Evolutionary conservation across 2,888 invertebrate genomes (phyloP).

Genomic region (Chloroclystis v-ata): DNA sequence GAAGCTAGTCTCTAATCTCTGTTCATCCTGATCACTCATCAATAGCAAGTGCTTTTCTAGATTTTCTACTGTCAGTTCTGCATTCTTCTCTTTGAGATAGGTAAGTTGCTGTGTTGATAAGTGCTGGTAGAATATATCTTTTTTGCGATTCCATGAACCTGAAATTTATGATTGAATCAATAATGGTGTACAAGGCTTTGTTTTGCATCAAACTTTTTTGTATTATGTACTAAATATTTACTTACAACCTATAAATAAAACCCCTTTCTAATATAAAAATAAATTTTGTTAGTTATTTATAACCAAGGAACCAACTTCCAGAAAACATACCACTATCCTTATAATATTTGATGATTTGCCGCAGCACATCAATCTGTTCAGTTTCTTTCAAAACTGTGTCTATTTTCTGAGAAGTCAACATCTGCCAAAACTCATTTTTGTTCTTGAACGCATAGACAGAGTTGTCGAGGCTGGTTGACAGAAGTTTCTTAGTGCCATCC

Average conservation of each 20-base stretch:
- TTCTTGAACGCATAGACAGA: constrained; percentile 10
- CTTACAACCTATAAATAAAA: no score
- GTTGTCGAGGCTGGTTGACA: constrained; percentile 5
- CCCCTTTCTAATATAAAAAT: no score
- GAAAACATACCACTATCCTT: constrained; percentile 5
- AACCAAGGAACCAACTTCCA: no score
- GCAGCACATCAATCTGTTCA: constrained; percentile 11
- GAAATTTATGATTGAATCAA: neutral
- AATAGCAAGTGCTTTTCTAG: constrained; percentile 8
- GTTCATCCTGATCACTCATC: no score
- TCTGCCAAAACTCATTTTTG: constrained; percentile 12
- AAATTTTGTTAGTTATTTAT: no score
- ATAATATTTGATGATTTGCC: constrained; percentile 6
- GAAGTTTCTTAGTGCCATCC: constrained; percentile 4
- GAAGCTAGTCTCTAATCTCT: neutral
- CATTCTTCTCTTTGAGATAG: neutral
- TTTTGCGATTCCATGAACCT: constrained; percentile 9
- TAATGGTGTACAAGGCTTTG: no score
- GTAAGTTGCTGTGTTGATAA: constrained; percentile 4
- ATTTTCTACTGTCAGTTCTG: constrained; percentile 10
- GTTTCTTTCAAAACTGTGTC: constrained; percentile 2
- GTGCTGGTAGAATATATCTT: constrained; percentile 4
- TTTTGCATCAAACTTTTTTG: no score
- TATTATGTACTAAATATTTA: no score
- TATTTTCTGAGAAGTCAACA: constrained; percentile 7